Conservation (phyloP, 2,113 vertebrate species). For the Nanorana parkeri region DNA sequence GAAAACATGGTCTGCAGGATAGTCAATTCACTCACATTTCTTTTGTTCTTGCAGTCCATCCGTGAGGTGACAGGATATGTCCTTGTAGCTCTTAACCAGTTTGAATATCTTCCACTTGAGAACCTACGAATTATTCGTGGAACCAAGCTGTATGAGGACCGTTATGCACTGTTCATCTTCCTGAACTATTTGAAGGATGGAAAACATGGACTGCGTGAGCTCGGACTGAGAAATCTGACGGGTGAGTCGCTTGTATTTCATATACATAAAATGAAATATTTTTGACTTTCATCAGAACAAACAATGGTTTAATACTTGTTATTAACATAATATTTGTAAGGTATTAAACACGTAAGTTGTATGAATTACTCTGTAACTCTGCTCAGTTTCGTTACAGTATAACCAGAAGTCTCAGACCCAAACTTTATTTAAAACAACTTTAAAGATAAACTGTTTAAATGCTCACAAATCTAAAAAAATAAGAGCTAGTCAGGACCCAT, state of each 20-base stretch:
- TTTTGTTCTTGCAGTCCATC: conserved; percentile 83
- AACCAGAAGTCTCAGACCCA: no score
- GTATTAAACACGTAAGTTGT: no score
- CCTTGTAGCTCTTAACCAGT: conserved; percentile 96
- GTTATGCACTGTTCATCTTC: conserved; percentile 91
- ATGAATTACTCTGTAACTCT: no score
- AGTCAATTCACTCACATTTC: background rate
- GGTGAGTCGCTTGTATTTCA: conserved; percentile 71
- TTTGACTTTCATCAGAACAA: no score
- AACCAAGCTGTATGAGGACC: conserved; percentile 93
- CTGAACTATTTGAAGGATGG: conserved; percentile 96
- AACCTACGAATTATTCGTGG: conserved; percentile 94
- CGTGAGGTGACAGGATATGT: conserved; percentile 97
- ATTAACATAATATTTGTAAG: no score
- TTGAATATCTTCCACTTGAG: conserved; percentile 93
- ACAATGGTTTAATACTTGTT: no score
- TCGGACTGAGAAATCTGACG: conserved; percentile 93
- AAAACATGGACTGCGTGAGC: conserved; percentile 88
- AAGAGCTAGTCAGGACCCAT: no score
- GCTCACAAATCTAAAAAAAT: no score
- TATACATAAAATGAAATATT: background rate
- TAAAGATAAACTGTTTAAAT: no score
- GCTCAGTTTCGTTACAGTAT: no score
- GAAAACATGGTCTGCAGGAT: background rate
- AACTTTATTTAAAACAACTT: no score